Evolutionary conservation across 1,140 invertebrate species (phyloP).

Genomic region (Spodoptera litura): DNA sequence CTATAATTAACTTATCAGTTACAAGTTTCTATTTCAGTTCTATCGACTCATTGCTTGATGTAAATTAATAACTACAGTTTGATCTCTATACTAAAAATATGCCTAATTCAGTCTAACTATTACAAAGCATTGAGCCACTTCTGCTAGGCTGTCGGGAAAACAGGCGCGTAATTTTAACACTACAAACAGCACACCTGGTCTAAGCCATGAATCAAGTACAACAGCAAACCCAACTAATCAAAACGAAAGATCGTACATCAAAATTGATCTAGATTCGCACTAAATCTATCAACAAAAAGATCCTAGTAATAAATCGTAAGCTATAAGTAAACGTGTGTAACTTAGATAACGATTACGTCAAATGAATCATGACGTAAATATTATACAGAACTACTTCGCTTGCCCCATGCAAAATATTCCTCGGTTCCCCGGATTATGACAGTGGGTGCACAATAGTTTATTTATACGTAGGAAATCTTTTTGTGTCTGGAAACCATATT

Average conservation of each 20-base stretch:
- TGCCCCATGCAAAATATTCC: slow-evolving; percentile 19
- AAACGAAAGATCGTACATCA: slow-evolving; percentile 2
- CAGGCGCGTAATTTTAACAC: too few species aligned
- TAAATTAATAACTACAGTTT: too few species aligned
- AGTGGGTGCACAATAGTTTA: slow-evolving; percentile 25
- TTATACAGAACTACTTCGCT: slow-evolving; percentile 1
- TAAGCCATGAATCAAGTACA: too few species aligned
- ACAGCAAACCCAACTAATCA: not conserved
- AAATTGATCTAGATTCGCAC: slow-evolving; percentile 9
- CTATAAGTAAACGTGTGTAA: slow-evolving; percentile 1
- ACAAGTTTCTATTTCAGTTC: too few species aligned
- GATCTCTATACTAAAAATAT: too few species aligned
- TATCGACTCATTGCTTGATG: too few species aligned
- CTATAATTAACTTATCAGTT: too few species aligned
- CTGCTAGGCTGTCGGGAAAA: too few species aligned
- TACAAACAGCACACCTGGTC: too few species aligned
- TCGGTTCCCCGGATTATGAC: slow-evolving; percentile 20
- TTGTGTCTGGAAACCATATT: slow-evolving; percentile 14
- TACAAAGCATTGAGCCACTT: too few species aligned
- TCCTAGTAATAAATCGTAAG: slow-evolving; percentile 17
- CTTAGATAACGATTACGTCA: slow-evolving; percentile 27
- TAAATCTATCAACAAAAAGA: slow-evolving; percentile 22
- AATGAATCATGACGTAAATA: slow-evolving; percentile 38
- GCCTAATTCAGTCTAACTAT: too few species aligned
- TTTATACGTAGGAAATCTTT: slow-evolving; percentile 4